Base-by-base conservation (phyloP, 1,140 invertebrate species). In the Diachasmimorpha longicaudata region DNA sequence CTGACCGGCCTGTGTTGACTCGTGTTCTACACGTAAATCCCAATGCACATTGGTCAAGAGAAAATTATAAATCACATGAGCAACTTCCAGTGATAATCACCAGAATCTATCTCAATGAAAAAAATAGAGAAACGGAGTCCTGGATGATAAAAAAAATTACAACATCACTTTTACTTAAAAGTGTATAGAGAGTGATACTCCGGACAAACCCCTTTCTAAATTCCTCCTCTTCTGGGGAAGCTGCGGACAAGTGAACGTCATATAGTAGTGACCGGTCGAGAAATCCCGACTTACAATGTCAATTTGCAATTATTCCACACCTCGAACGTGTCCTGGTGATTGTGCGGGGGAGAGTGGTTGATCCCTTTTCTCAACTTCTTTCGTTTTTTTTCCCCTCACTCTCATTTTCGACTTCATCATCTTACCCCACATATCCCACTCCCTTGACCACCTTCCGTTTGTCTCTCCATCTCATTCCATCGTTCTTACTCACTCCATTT, bases 81-180 rank as follows among this genome's bases (percentile, higher is more conserved):
- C 58, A 23, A 14, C 9, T 63, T 63, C 19, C 23, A 63, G 58
- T 25, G 13, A 63, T 63, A 25, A 63, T 63, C 23, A 63, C 19
- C 8, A 14, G 19, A 63, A 39, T 16, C 25, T 39, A 39, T 39
- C n/a, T 39, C n/a, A 3, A 39, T 16, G 1, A 8, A 68, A 36
- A n/a, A 68, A 36, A 68, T n/a, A 77, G 46, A 73, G 55, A 37
- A 70, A 42, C 13, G 39, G 9, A 42, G 9, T 42, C 11, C 4
- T 21, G 52, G 71, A 78, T n/a, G 48, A 79, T 46, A 72, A 79
- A 31, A 31, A 70, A 75, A 72, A 19, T 39, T 4, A 16, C 66
- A 39, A 79, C 82, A 85, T 84, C 79, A 85, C 86, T 87, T 86
- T 88, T 88, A 86, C 85, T 85, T 48, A 78, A 85, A 85, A 81